These are phyloP conservation scores for Ophion obscuratus DNA, from an alignment of 2,888 invertebrate species.

Conservation along the genomic window DNA sequence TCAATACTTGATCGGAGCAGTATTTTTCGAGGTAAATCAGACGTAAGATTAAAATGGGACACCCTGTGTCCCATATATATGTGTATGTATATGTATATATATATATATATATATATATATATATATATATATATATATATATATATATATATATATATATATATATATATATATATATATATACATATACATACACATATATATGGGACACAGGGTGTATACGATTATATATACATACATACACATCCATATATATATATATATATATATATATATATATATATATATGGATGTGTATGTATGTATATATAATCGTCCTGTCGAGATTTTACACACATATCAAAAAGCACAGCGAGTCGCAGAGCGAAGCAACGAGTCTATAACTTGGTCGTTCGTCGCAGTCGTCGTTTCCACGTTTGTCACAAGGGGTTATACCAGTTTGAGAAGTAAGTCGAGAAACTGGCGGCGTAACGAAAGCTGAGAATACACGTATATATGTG, in stretches of 20 bases:
- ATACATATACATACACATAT: too few relatives aligned
- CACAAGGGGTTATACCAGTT: conserved; percentile 66
- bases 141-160: conserved; percentile 21
- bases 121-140: not conserved
- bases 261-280: too few relatives aligned
- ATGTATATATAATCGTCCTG: conserved; percentile 47
- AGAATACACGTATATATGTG: not conserved
- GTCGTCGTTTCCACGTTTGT: conserved; percentile 58
- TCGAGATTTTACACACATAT: conserved; percentile 54
- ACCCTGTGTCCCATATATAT: too few relatives aligned
- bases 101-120: conserved; percentile 26
- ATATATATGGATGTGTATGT: not conserved
- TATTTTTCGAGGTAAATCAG: too few relatives aligned
- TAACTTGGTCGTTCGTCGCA: conserved; percentile 69
- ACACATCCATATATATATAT: too few relatives aligned
- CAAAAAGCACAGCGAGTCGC: conserved; percentile 27
- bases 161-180: conserved; percentile 8
- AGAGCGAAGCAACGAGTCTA: conserved; percentile 75
- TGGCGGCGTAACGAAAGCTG: conserved; percentile 38
- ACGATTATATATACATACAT: too few relatives aligned
- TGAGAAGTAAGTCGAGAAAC: conserved; percentile 36
- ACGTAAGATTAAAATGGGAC: too few relatives aligned
- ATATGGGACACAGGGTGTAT: too few relatives aligned
- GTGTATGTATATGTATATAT: not conserved
- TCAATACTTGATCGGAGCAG: too few relatives aligned